Evolutionary conservation across 2,888 invertebrate genomes (phyloP), one percentile per base, ranked within the genome.

Genomic region (Venusia cambrica): DNA sequence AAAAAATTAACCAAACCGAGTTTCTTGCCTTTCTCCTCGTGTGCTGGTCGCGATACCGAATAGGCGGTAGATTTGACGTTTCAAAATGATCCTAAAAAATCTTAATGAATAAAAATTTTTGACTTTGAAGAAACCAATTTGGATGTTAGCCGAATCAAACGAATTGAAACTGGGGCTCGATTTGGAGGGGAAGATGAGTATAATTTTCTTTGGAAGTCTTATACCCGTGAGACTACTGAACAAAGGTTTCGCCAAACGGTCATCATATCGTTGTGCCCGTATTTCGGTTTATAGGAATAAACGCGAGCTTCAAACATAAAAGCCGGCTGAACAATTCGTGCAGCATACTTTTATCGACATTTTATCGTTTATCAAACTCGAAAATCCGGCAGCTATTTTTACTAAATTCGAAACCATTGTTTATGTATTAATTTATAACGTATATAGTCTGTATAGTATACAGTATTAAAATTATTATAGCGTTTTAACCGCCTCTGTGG

Each of bases 141-240:
- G n/a, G n/a, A n/a, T n/a, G n/a, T n/a, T n/a, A n/a, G n/a, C n/a
- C n/a, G n/a, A n/a, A n/a, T n/a, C n/a, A n/a, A n/a, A n/a, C n/a
- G n/a, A n/a, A n/a, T n/a, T n/a, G n/a, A n/a, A n/a, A n/a, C n/a
- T n/a, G n/a, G n/a, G n/a, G n/a, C n/a, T n/a, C n/a, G n/a, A n/a
- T n/a, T n/a, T n/a, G n/a, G n/a, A n/a, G n/a, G n/a, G n/a, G n/a
- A n/a, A n/a, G 46, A 50, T 47, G 45, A 45, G 39, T 39, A 44
- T 39, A 35, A 40, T 44, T 35, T 37, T 32, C 48, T 48, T 45
- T 37, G 26, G 27, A 38, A 38, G 40, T 38, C 28, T 33, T 24
- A 36, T 22, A 28, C 44, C 34, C 39, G 16, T 19, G 44, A 41
- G 39, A 43, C 32, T 32, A 29, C 30, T 40, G 24, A 14, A 21